Conservation (phyloP, 1,140 invertebrate genomes). For the Hypsibius dujardini region DNA sequence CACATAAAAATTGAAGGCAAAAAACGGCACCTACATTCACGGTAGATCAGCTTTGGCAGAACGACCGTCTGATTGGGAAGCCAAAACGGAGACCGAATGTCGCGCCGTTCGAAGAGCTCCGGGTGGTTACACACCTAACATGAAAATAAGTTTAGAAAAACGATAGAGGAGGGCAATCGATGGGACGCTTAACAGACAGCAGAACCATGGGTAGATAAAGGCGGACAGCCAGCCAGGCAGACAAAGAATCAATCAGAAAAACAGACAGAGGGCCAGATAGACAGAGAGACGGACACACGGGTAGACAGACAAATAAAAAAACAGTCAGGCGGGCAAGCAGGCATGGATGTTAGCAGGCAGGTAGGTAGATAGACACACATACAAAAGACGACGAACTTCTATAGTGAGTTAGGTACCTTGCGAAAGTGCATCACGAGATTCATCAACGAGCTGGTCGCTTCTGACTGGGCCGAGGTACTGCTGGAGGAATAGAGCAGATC, state of each 20-base stretch:
- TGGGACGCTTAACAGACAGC: too few relatives aligned
- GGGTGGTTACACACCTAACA: slow-evolving; percentile 79
- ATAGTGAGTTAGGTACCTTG: slow-evolving; percentile 42
- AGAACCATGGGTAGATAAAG: too few relatives aligned
- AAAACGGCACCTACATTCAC: slow-evolving; percentile 36
- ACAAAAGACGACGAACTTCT: too few relatives aligned
- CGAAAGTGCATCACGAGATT: slow-evolving; percentile 89
- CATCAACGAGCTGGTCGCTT: slow-evolving; percentile 76
- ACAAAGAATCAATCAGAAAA: too few relatives aligned
- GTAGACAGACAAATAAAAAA: too few relatives aligned
- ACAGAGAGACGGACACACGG: too few relatives aligned
- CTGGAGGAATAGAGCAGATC: slow-evolving; percentile 69
- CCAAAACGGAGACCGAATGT: slow-evolving; percentile 65
- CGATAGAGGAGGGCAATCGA: background rate
- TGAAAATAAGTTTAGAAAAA: slow-evolving; percentile 15
- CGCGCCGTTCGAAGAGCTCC: slow-evolving; percentile 69
- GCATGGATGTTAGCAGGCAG: too few relatives aligned
- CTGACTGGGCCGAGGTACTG: slow-evolving; percentile 35
- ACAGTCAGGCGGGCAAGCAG: too few relatives aligned
- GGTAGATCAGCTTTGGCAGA: slow-evolving; percentile 59
- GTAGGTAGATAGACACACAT: too few relatives aligned
- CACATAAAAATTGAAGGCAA: too few relatives aligned
- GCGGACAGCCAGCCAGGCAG: too few relatives aligned
- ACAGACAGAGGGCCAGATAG: too few relatives aligned
- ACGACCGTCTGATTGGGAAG: slow-evolving; percentile 51